Base-by-base conservation (phyloP, 2,888 invertebrate species). In the Poecilus cupreus region DNA sequence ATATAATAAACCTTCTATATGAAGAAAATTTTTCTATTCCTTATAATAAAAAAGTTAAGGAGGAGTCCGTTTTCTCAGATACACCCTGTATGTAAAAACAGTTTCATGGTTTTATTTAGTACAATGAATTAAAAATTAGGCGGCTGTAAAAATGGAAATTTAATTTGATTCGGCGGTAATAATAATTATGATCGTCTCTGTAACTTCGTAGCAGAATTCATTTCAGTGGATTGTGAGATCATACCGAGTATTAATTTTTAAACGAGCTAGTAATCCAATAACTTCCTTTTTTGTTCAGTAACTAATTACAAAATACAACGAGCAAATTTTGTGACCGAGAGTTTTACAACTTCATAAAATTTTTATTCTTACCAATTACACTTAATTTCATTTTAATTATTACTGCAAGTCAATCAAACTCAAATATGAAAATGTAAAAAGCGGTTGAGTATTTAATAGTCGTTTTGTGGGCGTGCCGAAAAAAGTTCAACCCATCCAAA, bases 381-480 rank as follows among this genome's bases (percentile, higher is more conserved):
- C 60, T 13, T 60, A 22, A 60, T 60, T 60, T 60, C 26, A 26
- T 60, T 60, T 60, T 60, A 60, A 60, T 60, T 60, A 60, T 60
- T 60, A 22, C 24, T 60, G 60, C 60, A 26, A 32, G 60, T 60
- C 60, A 60, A 60, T 60, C 60, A 60, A 60, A 60, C 22, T 60
- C 22, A 60, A 60, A 60, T 60, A 24, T 60, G 26, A 26, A 60
- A 60, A 60, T 60, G 13, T n/a, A n/a, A 60, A 32, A 60, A 43
- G 8, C 2, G 6, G 5, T 32, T 32, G 32, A n/a, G n/a, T 43
- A n/a, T 60, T 60, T 60, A 60, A 26, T 13, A 60, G 26, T 24
- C 60, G 13, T 24, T 32, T 60, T 60, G 54, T 22, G 13, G 51
- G 43, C n/a, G 43, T n/a, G n/a, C 13, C 13, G 11, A 43, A 43